Conservation (phyloP, 2,113 vertebrate species). For the Strigops habroptila region DNA sequence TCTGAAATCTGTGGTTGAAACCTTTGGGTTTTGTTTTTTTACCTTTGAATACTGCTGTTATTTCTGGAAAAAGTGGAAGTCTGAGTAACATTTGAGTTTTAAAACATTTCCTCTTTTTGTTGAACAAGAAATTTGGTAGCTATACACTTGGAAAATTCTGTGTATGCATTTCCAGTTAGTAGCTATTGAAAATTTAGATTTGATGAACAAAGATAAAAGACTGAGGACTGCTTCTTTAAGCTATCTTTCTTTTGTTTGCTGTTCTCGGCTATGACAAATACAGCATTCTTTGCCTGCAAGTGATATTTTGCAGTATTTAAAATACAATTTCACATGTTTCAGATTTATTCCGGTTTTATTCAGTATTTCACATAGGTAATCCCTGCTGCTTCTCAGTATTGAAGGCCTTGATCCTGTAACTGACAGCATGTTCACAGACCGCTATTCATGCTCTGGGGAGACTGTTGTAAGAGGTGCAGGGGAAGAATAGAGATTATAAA, state of each 20-base stretch:
- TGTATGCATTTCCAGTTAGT: not conserved
- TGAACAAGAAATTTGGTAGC: not conserved
- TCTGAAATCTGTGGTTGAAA: not conserved
- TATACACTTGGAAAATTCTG: not conserved
- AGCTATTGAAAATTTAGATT: not conserved
- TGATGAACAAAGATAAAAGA: not conserved
- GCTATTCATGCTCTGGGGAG: not conserved
- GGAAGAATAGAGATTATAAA: not conserved
- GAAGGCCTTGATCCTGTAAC: not conserved
- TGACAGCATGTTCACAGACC: not conserved
- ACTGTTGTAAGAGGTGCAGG: not conserved
- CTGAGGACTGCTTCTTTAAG: not conserved
- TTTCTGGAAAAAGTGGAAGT: not conserved
- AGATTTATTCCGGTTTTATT: not conserved
- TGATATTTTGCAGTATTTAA: not conserved
- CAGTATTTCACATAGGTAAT: not conserved
- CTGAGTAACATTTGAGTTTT: not conserved
- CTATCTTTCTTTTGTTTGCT: not conserved
- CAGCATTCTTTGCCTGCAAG: not conserved
- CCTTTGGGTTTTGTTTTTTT: not conserved
- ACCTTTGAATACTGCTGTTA: not conserved
- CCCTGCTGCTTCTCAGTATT: not conserved
- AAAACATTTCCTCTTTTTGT: not conserved
- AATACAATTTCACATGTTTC: not conserved
- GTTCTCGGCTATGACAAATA: not conserved